Evolutionary conservation across 92 coral and sea anemone genomes (phyloP).

Genomic region (Porites rus): DNA sequence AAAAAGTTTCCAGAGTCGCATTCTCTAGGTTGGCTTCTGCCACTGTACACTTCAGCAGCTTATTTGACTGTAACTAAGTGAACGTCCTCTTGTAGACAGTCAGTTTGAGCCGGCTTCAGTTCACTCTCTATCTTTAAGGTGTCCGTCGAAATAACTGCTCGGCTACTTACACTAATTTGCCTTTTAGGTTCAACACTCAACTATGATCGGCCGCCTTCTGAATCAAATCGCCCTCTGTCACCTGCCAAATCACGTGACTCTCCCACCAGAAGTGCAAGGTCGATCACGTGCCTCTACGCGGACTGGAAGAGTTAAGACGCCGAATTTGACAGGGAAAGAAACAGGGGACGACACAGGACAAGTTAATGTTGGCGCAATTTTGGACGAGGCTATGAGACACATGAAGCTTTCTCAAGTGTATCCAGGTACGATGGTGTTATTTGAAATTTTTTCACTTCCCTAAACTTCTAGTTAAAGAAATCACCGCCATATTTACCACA

Average conservation of each 20-base stretch:
- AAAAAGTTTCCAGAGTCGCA: background rate
- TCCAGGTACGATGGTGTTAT: constrained; percentile 60
- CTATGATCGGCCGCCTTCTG: constrained; percentile 72
- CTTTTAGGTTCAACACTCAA: constrained; percentile 58
- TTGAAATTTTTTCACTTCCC: too few species aligned
- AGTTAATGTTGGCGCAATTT: constrained; percentile 59
- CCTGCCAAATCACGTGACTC: constrained; percentile 70
- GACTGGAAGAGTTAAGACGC: constrained; percentile 65
- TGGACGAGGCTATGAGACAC: constrained; percentile 81
- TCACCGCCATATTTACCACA: too few species aligned
- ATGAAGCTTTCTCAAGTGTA: constrained; percentile 76
- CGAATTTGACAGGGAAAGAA: constrained; percentile 46
- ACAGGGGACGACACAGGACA: constrained; percentile 53
- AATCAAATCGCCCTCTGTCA: constrained; percentile 70
- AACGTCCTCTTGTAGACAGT: too few species aligned
- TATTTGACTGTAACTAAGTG: too few species aligned
- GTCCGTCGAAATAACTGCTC: background rate
- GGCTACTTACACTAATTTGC: background rate
- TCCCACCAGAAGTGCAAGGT: constrained; percentile 61
- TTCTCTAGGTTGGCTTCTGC: background rate
- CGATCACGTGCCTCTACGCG: constrained; percentile 73
- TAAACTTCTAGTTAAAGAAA: too few species aligned
- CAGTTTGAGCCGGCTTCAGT: too few species aligned
- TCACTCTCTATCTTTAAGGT: background rate
- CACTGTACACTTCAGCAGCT: background rate